Percentiles rank a stretch among this genome's conserved stretches.
These are phyloP conservation scores for Campodea augens DNA, from an alignment of 1,140 invertebrate genomes.

Conservation along the genomic window DNA sequence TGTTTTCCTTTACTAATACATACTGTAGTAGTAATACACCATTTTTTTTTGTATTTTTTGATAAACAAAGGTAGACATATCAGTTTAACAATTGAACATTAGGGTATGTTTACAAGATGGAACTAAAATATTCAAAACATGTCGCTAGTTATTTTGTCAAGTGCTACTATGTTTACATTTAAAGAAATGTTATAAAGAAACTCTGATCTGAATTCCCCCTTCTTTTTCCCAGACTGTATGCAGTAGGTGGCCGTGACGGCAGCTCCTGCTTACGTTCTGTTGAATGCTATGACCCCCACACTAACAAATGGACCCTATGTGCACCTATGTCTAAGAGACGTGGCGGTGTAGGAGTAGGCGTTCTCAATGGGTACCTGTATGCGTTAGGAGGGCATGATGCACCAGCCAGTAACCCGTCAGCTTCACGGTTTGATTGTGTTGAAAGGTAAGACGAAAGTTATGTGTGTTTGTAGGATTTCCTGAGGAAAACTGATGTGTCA, in stretches of 20 bases:
- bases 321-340: conserved; percentile 73
- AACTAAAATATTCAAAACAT: too few relatives aligned
- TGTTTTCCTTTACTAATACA: too few relatives aligned
- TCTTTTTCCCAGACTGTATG: conserved; percentile 46
- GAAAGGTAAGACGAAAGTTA: conserved; percentile 48
- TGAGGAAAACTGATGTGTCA: too few relatives aligned
- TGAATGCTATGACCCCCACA: conserved; percentile 81
- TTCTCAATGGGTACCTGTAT: conserved; percentile 62
- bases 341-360: conserved; percentile 73
- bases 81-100: too few relatives aligned
- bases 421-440: conserved; percentile 68
- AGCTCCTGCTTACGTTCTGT: conserved; percentile 76
- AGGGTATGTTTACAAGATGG: too few relatives aligned
- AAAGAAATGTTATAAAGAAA: too few relatives aligned
- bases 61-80: too few relatives aligned
- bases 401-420: conserved; percentile 59
- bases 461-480: not conserved
- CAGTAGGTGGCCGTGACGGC: conserved; percentile 81
- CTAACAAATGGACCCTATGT: conserved; percentile 69
- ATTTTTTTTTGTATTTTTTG: too few relatives aligned
- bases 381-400: conserved; percentile 78
- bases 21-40: too few relatives aligned
- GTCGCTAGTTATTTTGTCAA: too few relatives aligned
- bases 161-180: too few relatives aligned
- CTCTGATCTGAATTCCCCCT: too few relatives aligned